phyloP scores from a whole-genome alignment of 2,113 vertebrate genomes.

The Mus musculus region GRCm39 chr3:94952501-94953000 shows the following conservation, averaged over 20 bases:
- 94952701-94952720: neutral
- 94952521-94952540: no score
- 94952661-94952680: neutral
- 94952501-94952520: neutral
- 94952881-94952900: no score
- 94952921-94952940: neutral
- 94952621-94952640: neutral
- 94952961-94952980: neutral
- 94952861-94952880: no score
- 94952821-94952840: no score
- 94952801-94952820: no score
- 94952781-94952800: no score
- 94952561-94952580: neutral
- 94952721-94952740: no score
- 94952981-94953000: neutral
- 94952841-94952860: no score
- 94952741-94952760: no score
- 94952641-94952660: neutral
- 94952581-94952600: no score
- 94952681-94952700: neutral
- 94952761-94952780: no score
- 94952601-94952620: neutral
- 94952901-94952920: neutral
- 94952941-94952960: neutral
- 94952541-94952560: neutral